Percentiles rank a stretch among this genome's conserved stretches.
These are phyloP conservation scores for Archegozetes longisetosus DNA, from an alignment of 1,140 invertebrate species.

Conservation along the genomic window DNA sequence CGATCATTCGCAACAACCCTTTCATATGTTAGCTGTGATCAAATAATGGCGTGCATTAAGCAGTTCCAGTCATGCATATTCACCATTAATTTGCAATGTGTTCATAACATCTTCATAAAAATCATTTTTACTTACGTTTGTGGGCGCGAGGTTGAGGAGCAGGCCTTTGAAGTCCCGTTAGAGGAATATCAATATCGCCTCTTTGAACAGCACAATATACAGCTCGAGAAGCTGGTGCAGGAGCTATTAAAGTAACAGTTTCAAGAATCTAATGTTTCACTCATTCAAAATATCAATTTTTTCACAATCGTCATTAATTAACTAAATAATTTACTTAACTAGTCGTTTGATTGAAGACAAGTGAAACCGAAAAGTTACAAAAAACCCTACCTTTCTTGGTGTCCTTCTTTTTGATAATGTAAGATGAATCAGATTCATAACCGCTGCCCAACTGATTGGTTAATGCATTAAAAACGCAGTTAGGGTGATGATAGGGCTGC, in stretches of 20 bases:
- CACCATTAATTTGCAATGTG: not conserved
- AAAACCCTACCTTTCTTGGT: not conserved
- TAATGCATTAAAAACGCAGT: constrained; percentile 17
- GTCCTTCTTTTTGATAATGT: constrained; percentile 15
- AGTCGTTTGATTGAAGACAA: not conserved
- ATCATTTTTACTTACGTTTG: constrained; percentile 1
- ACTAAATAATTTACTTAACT: no score
- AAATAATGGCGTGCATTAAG: not conserved
- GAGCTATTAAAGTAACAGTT: not conserved
- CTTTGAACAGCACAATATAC: constrained; percentile 15
- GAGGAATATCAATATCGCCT: constrained; percentile 17
- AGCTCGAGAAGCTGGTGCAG: constrained; percentile 12
- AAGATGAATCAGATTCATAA: constrained; percentile 18
- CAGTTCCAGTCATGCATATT: not conserved
- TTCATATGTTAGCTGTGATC: not conserved
- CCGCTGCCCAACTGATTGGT: constrained; percentile 6
- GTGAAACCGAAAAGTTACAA: not conserved
- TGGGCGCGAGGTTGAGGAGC: constrained; percentile 5
- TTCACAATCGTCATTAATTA: not conserved
- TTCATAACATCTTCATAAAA: no score
- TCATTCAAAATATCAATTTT: not conserved
- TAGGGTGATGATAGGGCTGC: constrained; percentile 8
- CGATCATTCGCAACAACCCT: not conserved
- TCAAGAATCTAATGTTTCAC: not conserved
- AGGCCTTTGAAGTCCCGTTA: constrained; percentile 6